These are phyloP conservation scores for Atta cephalotes DNA, from an alignment of 1,140 invertebrate genomes.

Conservation along the genomic window DNA sequence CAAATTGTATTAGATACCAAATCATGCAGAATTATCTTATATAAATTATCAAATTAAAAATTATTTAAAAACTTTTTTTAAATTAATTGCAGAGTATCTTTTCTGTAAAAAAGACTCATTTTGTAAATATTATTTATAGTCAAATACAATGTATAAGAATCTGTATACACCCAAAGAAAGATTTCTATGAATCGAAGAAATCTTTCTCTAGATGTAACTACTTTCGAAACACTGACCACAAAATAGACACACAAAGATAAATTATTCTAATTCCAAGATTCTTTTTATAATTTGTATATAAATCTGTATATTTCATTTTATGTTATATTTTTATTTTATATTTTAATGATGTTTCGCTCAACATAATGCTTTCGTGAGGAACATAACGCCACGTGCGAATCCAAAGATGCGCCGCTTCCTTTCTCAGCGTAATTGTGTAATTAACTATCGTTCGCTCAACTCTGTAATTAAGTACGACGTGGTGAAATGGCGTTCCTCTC, in stretches of 20 bases:
- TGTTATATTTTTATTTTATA: not conserved
- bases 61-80: not conserved
- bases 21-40: too few relatives aligned
- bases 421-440: conserved; percentile 42
- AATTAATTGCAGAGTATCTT: not conserved
- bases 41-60: not conserved
- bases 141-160: not conserved
- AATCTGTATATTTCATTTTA: not conserved
- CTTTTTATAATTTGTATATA: not conserved
- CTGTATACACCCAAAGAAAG: not conserved
- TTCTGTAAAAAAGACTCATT: not conserved
- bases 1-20: too few relatives aligned
- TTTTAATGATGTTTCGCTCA: conserved; percentile 3
- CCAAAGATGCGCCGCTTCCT: conserved; percentile 23
- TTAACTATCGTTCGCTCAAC: conserved; percentile 56
- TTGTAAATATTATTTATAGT: not conserved
- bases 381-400: conserved; percentile 23
- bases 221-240: not conserved
- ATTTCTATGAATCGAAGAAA: too few relatives aligned
- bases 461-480: conserved; percentile 48
- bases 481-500: conserved; percentile 50
- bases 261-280: not conserved
- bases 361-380: not conserved
- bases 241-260: not conserved
- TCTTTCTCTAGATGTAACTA: not conserved